Evolutionary conservation across 2,113 vertebrate species (phyloP).

Genomic region (Fulica atra): DNA sequence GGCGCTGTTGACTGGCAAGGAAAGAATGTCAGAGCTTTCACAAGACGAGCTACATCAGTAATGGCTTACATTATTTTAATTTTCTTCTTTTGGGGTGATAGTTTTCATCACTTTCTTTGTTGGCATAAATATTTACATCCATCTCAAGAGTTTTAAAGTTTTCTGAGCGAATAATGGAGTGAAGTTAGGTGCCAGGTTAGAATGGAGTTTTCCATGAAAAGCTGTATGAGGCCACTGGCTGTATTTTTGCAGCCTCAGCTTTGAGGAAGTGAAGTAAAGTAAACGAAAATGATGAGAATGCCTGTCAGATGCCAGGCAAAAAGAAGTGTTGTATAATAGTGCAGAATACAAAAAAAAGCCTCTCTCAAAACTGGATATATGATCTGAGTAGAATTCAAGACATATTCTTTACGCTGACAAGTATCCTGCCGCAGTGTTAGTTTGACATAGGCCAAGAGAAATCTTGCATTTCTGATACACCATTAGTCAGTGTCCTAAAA

Average conservation of each 20-base stretch:
- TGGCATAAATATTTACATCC: conserved; percentile 20
- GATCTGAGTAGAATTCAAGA: conserved; percentile 13
- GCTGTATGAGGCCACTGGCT: conserved; percentile 37
- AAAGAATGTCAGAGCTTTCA: conserved; percentile 80
- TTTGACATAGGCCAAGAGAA: conserved; percentile 31
- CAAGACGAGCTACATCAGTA: conserved; percentile 86
- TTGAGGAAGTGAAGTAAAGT: conserved; percentile 38
- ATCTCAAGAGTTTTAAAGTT: conserved; percentile 12
- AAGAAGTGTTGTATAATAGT: conserved; percentile 23
- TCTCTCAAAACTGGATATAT: neutral
- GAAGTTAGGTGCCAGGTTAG: conserved; percentile 13
- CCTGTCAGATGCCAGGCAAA: conserved; percentile 51
- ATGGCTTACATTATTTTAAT: neutral
- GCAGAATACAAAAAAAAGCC: neutral
- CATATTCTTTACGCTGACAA: conserved; percentile 18
- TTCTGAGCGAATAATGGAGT: conserved; percentile 1
- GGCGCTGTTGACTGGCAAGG: conserved; percentile 83
- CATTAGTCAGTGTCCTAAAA: neutral
- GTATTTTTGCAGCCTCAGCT: conserved; percentile 47
- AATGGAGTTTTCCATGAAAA: conserved; percentile 52
- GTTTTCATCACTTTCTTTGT: conserved; percentile 38
- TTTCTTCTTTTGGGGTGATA: neutral
- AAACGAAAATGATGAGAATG: neutral
- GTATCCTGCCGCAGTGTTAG: neutral
- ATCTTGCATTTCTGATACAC: neutral